Base-by-base conservation (phyloP, 2,888 invertebrate genomes). In the Drosophila falleni region DNA sequence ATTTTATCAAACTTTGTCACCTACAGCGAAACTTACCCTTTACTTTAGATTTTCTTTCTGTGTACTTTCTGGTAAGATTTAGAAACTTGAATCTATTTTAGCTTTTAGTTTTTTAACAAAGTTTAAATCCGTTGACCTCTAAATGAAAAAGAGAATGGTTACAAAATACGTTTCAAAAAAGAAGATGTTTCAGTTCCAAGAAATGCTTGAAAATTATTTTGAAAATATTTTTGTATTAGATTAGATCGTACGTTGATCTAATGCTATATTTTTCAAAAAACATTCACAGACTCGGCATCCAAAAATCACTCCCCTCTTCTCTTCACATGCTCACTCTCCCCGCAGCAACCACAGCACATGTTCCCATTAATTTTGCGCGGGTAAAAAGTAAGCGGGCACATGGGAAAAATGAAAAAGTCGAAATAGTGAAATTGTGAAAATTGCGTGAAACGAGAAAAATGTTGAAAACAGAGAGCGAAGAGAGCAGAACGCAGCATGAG, bases 361-460 rank as follows among this genome's bases (percentile, higher is more conserved):
- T 51, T 51, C 50, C 37, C 74, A 77, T 81, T 71, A 77, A 81
- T 84, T 63, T 75, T 78, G 69, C 65, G 78, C 81, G 84, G 71
- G 31, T 74, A 73, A 80, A 80, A 80, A 61, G 37, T 69, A 42
- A 60, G 55, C 47, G 39, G 42, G 19, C 19, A 19, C 19, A 73
- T 74, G 75, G 58, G 42, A 55, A 42, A 50, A 51, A 26, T 11
- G 35, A 37, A 5, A 50, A 35, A 31, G 19, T 26, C 46, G 35
- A 23, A 49, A 49, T 68, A 56, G 31, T 10, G 8, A 47, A 69
- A 64, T 50, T 44, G 47, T 16, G 44, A 56, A 72, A 68, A 70
- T 35, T 47, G 54, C 35, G 67, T 56, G 46, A 15, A 41, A 61
- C 39, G 77, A 59, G 68, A 23, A 31, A 49, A 62, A 39, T 9